phyloP scores from a whole-genome alignment of 2,888 invertebrate species.

The Orthosia gothica region DNA sequence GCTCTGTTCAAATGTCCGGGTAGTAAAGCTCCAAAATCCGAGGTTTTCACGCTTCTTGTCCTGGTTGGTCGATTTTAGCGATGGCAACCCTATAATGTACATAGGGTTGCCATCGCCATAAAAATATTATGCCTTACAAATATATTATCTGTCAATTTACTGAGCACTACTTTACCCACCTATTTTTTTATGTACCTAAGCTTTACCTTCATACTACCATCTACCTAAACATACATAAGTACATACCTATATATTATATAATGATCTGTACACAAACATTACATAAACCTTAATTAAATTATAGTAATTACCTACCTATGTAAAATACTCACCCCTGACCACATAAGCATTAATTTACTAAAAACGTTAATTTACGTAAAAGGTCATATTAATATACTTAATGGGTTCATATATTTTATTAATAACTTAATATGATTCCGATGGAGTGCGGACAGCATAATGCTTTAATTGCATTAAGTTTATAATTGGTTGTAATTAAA shows the following conservation, averaged over 20 bases:
- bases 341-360: constrained; percentile 49
- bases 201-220: too few species aligned
- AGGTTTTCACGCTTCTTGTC: too few species aligned
- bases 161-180: too few species aligned
- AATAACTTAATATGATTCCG: constrained; percentile 41
- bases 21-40: too few species aligned
- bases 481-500: constrained; percentile 16
- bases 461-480: constrained; percentile 31
- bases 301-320: constrained; percentile 35
- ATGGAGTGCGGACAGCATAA: neutral
- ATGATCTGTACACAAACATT: neutral
- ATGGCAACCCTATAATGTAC: too few species aligned
- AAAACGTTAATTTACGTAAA: constrained; percentile 25
- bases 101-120: too few species aligned
- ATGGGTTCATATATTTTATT: constrained; percentile 44
- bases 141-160: too few species aligned
- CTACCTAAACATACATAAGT: too few species aligned
- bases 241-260: neutral
- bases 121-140: too few species aligned
- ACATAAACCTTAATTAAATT: constrained; percentile 29
- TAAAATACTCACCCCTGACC: neutral
- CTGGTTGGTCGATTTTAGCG: too few species aligned
- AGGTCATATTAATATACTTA: constrained; percentile 44
- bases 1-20: too few species aligned
- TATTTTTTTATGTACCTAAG: too few species aligned